A percentile compares a stretch with the other conserved stretches of the same genome.
Evolutionary conservation across 92 coral and sea anemone genomes (phyloP).

Genomic region (Epizoanthus fatuus): DNA sequence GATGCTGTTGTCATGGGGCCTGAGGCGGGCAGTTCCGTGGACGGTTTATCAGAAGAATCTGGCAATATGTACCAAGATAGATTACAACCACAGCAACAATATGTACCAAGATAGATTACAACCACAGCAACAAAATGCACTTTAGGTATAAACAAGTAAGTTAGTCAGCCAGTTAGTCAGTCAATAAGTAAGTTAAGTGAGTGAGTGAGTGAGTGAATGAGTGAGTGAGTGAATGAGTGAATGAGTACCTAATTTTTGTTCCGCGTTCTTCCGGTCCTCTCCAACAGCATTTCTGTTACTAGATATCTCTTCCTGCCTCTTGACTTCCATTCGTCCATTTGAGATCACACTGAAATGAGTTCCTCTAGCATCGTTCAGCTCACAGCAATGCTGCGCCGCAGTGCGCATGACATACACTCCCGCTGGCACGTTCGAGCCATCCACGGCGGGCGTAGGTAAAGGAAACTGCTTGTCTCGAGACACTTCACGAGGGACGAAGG

Average conservation of each 20-base stretch:
- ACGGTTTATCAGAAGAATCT: neutral
- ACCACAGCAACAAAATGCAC: neutral
- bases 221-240: neutral
- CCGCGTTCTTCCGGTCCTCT: neutral
- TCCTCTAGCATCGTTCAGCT: conserved; percentile 81
- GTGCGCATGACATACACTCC: conserved; percentile 94
- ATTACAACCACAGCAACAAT: neutral
- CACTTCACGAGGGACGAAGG: conserved; percentile 69
- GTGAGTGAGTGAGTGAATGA: neutral
- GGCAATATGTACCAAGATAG: neutral
- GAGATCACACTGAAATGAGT: conserved; percentile 80
- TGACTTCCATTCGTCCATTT: conserved; percentile 78
- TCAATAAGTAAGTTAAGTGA: neutral
- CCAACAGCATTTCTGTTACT: neutral
- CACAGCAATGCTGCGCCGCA: conserved; percentile 88
- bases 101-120: neutral
- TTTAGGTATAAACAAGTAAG: no score
- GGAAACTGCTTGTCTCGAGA: conserved; percentile 48
- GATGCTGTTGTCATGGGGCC: neutral
- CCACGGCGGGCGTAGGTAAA: conserved; percentile 43
- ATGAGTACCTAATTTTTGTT: conserved; percentile 3
- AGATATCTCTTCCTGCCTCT: conserved; percentile 38
- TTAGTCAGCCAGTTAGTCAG: neutral
- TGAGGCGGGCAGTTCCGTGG: conserved; percentile 36
- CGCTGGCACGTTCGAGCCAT: conserved; percentile 57